Evolutionary conservation across 2,888 invertebrate species (phyloP).

Genomic region (Synergus gifuensis): DNA sequence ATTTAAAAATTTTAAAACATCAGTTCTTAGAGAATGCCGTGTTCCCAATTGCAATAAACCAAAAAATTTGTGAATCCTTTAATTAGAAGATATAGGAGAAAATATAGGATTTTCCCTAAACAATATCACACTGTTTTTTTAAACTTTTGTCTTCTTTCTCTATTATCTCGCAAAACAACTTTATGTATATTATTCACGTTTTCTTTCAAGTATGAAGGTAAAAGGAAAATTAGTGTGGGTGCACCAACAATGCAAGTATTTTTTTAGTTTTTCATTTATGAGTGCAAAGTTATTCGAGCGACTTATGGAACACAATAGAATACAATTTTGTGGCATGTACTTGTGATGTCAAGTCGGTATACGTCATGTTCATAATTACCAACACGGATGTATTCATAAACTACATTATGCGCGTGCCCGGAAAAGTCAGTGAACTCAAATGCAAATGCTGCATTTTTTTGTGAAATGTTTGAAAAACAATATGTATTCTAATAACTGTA

Average conservation of each 20-base stretch:
- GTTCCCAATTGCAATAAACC: neutral
- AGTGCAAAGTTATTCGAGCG: neutral
- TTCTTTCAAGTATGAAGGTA: neutral
- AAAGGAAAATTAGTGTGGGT: neutral
- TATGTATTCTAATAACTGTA: neutral
- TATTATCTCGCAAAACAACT: neutral
- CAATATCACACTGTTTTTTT: neutral
- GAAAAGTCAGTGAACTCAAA: slow-evolving; percentile 3
- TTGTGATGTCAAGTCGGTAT: neutral
- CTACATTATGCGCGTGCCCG: neutral
- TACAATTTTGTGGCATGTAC: neutral
- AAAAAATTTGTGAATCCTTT: neutral
- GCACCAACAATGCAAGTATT: neutral
- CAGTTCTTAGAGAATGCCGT: too few species aligned
- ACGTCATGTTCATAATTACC: neutral
- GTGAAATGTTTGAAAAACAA: neutral
- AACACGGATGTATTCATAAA: neutral
- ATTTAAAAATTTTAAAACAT: too few species aligned
- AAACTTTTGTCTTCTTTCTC: neutral
- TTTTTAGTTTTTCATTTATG: neutral
- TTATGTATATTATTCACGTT: neutral
- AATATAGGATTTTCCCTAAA: neutral
- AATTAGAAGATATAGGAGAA: neutral
- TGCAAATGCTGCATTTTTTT: neutral
- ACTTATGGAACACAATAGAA: neutral